Percentiles rank a stretch among this genome's conserved stretches.
Evolutionary conservation across 2,888 invertebrate species (phyloP).

Genomic region (Nomada hirtipes): DNA sequence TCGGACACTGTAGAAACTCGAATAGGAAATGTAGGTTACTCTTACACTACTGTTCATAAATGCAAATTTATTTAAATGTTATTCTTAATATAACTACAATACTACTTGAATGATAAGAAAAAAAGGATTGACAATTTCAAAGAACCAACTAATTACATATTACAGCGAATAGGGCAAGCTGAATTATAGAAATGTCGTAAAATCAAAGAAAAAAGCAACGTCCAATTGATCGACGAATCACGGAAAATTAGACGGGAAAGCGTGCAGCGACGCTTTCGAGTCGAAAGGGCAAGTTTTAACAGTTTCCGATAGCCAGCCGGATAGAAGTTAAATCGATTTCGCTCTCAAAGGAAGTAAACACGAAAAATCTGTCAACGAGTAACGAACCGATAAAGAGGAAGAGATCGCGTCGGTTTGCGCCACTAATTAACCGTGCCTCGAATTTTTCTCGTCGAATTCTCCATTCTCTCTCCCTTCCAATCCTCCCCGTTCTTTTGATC

Average conservation of each 20-base stretch:
- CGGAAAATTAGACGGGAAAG: conserved; percentile 3
- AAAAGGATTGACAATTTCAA: no score
- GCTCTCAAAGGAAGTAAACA: conserved; percentile 22
- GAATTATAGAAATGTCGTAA: not conserved
- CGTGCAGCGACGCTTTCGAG: not conserved
- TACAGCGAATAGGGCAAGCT: not conserved
- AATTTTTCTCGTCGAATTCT: not conserved
- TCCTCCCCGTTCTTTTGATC: not conserved
- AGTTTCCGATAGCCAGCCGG: conserved; percentile 10
- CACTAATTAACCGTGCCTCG: conserved; percentile 13
- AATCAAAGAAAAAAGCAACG: not conserved
- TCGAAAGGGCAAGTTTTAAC: conserved; percentile 31
- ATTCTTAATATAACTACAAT: no score
- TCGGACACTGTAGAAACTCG: no score
- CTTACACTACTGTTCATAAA: no score
- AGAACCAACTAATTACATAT: no score
- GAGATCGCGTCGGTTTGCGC: conserved; percentile 19
- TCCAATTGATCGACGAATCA: not conserved
- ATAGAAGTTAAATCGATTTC: conserved; percentile 36
- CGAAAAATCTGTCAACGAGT: conserved; percentile 24
- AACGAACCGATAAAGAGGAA: conserved; percentile 33
- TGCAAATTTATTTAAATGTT: no score
- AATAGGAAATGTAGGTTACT: no score
- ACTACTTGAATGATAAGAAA: no score
- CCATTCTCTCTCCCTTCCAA: not conserved